A percentile compares a stretch with the other conserved stretches of the same genome.
These are phyloP conservation scores for Morone chrysops DNA, from an alignment of 2,113 vertebrate genomes.

Conservation along the genomic window DNA sequence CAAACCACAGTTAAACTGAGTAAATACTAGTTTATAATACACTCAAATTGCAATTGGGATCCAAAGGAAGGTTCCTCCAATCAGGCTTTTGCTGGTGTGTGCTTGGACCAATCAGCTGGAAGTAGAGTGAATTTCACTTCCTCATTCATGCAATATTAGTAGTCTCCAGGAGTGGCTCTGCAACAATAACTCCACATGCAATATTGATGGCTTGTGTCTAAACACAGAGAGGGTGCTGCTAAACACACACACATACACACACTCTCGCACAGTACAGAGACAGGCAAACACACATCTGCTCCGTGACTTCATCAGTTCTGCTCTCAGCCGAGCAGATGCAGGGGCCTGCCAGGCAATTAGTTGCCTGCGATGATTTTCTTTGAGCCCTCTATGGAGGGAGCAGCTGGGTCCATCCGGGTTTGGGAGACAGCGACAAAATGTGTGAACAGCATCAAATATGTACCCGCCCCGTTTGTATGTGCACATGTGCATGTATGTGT, in stretches of 20 bases:
- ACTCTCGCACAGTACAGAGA: constrained; percentile 16
- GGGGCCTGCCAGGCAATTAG: constrained; percentile 85
- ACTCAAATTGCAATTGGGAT: constrained; percentile 1
- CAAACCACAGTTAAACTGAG: not conserved
- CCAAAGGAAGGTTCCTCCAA: constrained; percentile 45
- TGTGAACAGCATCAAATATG: constrained; percentile 69
- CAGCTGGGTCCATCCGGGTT: constrained; percentile 80
- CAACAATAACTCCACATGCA: constrained; percentile 72
- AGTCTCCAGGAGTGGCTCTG: constrained; percentile 62
- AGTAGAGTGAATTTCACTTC: constrained; percentile 59
- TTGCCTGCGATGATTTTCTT: constrained; percentile 80
- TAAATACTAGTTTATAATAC: not conserved
- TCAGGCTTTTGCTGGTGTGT: constrained; percentile 47
- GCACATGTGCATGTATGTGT: constrained; percentile 10
- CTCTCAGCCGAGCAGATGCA: constrained; percentile 84
- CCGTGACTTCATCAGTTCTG: constrained; percentile 79
- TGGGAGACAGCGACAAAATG: constrained; percentile 57
- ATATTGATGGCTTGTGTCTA: constrained; percentile 74
- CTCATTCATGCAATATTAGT: constrained; percentile 67
- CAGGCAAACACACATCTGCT: constrained; percentile 78
- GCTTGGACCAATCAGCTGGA: constrained; percentile 61
- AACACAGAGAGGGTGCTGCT: constrained; percentile 60
- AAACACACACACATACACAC: constrained; percentile 15
- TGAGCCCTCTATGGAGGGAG: constrained; percentile 74
- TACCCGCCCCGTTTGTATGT: constrained; percentile 34